Evolutionary conservation across 2,888 invertebrate species (phyloP).

Genomic region (Cephonodes hylas): DNA sequence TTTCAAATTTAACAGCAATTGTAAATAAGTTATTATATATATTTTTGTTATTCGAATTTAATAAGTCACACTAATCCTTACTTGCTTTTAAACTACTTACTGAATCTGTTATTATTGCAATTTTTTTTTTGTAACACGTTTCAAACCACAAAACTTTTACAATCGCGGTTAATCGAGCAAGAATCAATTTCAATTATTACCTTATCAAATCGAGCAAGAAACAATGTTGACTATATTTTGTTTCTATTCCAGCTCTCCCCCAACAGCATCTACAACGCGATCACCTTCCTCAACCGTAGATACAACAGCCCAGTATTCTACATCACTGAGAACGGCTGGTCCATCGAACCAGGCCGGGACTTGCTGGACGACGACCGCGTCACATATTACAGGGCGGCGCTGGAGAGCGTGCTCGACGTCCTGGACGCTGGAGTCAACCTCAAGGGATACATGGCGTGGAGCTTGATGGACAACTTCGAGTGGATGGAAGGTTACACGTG

Average conservation of each 20-base stretch:
- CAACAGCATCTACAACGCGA: constrained; percentile 78
- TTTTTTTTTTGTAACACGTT: no score
- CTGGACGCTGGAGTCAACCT: constrained; percentile 71
- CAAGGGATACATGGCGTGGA: constrained; percentile 82
- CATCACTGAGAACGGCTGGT: constrained; percentile 83
- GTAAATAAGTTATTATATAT: no score
- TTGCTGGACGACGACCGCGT: constrained; percentile 71
- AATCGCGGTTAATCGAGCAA: no score
- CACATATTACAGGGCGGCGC: constrained; percentile 61
- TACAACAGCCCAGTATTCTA: constrained; percentile 79
- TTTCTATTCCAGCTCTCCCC: constrained; percentile 67
- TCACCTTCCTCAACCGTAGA: constrained; percentile 70
- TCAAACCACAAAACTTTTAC: no score
- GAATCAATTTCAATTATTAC: no score
- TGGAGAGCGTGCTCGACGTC: constrained; percentile 63
- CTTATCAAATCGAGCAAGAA: neutral
- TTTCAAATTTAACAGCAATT: no score
- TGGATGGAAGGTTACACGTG: constrained; percentile 81
- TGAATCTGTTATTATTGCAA: no score
- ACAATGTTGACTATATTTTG: no score
- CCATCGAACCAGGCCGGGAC: constrained; percentile 44
- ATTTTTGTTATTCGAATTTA: no score
- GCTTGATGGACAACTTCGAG: constrained; percentile 84
- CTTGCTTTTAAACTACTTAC: no score
- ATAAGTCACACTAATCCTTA: no score